phyloP scores from a whole-genome alignment of 2,797 vertebrate species.

The Geotrypetes seraphini region DNA sequence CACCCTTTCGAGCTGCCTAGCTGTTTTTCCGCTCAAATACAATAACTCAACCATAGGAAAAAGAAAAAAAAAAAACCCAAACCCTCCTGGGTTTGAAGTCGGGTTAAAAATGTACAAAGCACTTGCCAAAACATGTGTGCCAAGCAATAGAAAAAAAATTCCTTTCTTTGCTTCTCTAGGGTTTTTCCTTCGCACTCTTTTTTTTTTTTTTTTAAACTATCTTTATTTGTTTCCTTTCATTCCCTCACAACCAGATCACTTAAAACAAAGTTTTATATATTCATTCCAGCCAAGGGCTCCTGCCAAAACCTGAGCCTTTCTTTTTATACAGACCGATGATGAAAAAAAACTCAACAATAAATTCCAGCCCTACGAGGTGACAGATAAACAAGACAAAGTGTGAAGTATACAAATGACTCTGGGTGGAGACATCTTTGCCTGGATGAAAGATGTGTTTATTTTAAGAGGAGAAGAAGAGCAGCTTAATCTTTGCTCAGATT shows the following conservation, averaged over 20 bases:
- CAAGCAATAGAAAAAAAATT: slow-evolving; percentile 25
- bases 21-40: background rate
- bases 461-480: slow-evolving; percentile 19
- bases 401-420: slow-evolving; percentile 17
- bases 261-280: slow-evolving; percentile 36
- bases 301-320: slow-evolving; percentile 25
- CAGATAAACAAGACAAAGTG: slow-evolving; percentile 25
- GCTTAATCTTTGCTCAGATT: too few species aligned
- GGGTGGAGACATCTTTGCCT: slow-evolving; percentile 18
- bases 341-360: slow-evolving; percentile 32
- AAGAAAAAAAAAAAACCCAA: background rate
- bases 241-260: slow-evolving; percentile 24
- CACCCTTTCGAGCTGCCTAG: background rate
- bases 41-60: slow-evolving; percentile 1
- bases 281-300: slow-evolving; percentile 27
- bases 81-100: slow-evolving; percentile 15
- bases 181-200: slow-evolving; percentile 35
- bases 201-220: slow-evolving; percentile 6
- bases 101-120: slow-evolving; percentile 19
- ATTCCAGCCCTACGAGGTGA: slow-evolving; percentile 32
- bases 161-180: slow-evolving; percentile 30
- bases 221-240: slow-evolving; percentile 35
- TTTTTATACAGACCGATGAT: slow-evolving; percentile 19
- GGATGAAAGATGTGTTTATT: slow-evolving; percentile 12
- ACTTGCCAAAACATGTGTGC: slow-evolving; percentile 29